Base-by-base conservation (phyloP, 2,888 invertebrate species). In the Clitarchus hookeri region DNA sequence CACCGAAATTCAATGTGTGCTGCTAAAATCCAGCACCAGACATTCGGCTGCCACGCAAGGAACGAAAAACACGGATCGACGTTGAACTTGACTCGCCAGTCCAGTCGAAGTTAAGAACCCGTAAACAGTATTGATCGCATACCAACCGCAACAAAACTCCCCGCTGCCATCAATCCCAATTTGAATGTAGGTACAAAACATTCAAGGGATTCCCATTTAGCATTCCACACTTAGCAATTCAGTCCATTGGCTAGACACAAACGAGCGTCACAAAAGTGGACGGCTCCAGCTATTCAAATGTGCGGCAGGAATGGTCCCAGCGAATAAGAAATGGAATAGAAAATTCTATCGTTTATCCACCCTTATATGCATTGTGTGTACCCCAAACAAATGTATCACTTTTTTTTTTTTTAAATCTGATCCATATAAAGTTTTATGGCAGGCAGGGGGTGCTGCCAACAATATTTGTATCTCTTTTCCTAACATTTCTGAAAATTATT, bases 321-420 rank as follows among this genome's bases (percentile, higher is more conserved):
- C 65, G 65, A 65, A 65, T 65, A n/a, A 65, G 8, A 65, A n/a
- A 65, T n/a, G n/a, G 23, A 8, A 19, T 19, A 53, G 53, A 53
- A 12, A 19, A 16, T 65, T 65, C 16, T n/a, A n/a, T 65, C 16
- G 8, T n/a, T 85, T 85, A 16, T 80, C 53, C 11, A 25, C 78
- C 44, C 53, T 78, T 16, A 44, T 85, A 86, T 85, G 84, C 85
- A 78, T 44, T 48, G 83, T 77, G 25, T 78, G 86, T 86, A 86
- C 86, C 86, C 86, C 86, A 86, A 86, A 86, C 86, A 65, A 53
- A 65, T 65, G 65, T 65, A 65, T 23, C 1, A n/a, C 84, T 82
- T 36, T 36, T 36, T 36, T 36, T 36, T 36, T 85, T 84, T 65
- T 27, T 25, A 84, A 27, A 36, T 26, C 84, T 8, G 54, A 44